Base-by-base conservation (phyloP, 92 coral and sea anemone species). In the Chrysogorgia sp. region DNA sequence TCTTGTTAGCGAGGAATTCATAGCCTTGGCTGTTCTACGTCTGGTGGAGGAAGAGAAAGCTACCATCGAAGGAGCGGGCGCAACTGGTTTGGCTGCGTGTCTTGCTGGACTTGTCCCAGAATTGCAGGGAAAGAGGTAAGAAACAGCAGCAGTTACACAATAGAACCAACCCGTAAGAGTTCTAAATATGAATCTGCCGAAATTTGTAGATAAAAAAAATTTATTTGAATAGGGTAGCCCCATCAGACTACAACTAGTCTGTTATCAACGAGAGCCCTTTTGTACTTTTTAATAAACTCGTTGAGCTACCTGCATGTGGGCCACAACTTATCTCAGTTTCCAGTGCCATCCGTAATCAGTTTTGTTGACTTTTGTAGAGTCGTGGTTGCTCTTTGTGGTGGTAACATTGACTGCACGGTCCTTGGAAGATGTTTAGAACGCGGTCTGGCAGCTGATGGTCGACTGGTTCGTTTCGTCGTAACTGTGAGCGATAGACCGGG, bases 401-500 rank as follows among this genome's bases (percentile, higher is more conserved):
- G 97, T 3, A 92, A 92, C 64, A 92, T 92, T 41, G 97, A 92
- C 61, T 90, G 96, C 31, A 90, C 96, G 6, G 97, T 92, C 32
- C 82, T 92, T 22, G 97, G 97, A 23, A 83, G 97, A 41, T 92
- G 97, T 85, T 70, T 92, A 48, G 97, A 92, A 61, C 90, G 97
- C 10, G 97, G 97, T 31, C 84, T 92, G 40, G 97, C 97, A 13
- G 92, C 96, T 0, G 97, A 92, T 65, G 97, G 97, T 37, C 81
- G 97, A 30, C 82, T 92, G 55, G 90, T 89, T 68, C 85, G 97
- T 26, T 87, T 92, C 74, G 90, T 92, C 10, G 96, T 92, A 1
- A 92, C 97, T 5, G 93, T 92, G 52, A 90, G 87, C 69, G 97
- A 92, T 70, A 81, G 97, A 40, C 97, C 97, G 30, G 97, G 97